phyloP scores from a whole-genome alignment of 2,888 invertebrate genomes.

The Myopa tessellatipennis region DNA sequence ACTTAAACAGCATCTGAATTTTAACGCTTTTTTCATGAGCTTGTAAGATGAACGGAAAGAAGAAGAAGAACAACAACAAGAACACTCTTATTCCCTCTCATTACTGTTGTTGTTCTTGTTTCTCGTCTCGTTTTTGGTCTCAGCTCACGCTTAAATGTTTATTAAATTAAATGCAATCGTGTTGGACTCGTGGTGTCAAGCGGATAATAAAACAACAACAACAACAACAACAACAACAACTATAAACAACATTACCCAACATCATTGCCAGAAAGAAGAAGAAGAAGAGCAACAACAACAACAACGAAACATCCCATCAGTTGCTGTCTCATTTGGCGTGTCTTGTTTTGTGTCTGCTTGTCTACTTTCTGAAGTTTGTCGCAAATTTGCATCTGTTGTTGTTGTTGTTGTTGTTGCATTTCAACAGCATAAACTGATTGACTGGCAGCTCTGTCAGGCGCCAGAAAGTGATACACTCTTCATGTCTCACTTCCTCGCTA shows the following conservation, averaged over 20 bases:
- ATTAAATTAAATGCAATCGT: conserved; percentile 30
- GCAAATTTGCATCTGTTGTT: background rate
- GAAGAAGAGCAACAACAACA: background rate
- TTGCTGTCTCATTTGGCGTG: background rate
- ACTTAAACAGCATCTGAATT: background rate
- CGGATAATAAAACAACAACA: conserved; percentile 13
- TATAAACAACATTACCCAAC: background rate
- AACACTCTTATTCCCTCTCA: too few species aligned
- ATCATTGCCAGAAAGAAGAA: background rate
- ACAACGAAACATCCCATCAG: background rate
- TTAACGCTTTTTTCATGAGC: background rate
- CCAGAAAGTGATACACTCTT: background rate
- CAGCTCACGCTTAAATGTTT: conserved; percentile 36
- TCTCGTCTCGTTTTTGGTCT: too few species aligned
- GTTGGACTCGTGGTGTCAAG: conserved; percentile 34
- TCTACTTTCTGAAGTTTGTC: background rate
- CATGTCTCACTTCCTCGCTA: too few species aligned
- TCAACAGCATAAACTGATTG: background rate
- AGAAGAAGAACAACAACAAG: too few species aligned
- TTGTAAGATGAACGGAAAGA: background rate
- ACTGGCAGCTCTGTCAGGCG: background rate
- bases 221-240: background rate
- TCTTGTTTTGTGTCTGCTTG: background rate
- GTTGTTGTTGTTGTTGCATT: background rate
- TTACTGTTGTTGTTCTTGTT: too few species aligned